A percentile compares a stretch with the other conserved stretches of the same genome.
phyloP scores from a whole-genome alignment of 2,888 invertebrate genomes.

The Chrysolina americana region DNA sequence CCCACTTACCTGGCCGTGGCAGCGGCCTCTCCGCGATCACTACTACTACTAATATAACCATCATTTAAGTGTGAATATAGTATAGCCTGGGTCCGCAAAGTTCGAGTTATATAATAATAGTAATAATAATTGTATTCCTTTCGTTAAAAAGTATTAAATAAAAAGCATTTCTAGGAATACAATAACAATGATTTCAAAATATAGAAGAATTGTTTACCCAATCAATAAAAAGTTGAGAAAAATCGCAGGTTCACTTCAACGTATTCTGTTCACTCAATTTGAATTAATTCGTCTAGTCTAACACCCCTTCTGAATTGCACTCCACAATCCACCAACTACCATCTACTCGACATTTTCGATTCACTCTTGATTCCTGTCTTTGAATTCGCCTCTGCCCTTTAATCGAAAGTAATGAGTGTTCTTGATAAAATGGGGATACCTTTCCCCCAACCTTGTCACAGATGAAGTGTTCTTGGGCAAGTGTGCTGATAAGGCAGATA shows the following conservation, averaged over 20 bases:
- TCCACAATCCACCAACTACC: not conserved
- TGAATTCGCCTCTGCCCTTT: not conserved
- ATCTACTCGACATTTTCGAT: not conserved
- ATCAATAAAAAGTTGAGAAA: too few relatives aligned
- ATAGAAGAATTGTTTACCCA: too few relatives aligned
- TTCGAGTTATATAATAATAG: too few relatives aligned
- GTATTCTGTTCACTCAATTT: not conserved
- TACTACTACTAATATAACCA: too few relatives aligned
- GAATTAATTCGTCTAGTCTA: not conserved
- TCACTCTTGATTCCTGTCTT: slow-evolving; percentile 6
- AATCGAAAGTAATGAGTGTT: not conserved
- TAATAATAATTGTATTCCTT: too few relatives aligned
- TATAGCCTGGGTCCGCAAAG: too few relatives aligned
- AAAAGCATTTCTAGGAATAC: too few relatives aligned
- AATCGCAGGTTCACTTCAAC: not conserved
- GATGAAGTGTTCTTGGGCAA: slow-evolving; percentile 16
- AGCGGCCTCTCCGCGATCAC: too few relatives aligned
- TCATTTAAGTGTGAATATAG: too few relatives aligned
- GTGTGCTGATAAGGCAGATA: slow-evolving; percentile 21
- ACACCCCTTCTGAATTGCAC: not conserved
- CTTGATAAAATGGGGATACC: slow-evolving; percentile 11
- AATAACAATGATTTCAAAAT: too few relatives aligned
- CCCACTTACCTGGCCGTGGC: too few relatives aligned
- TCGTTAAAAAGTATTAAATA: too few relatives aligned
- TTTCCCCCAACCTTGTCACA: slow-evolving; percentile 1